Percentiles rank a stretch among this genome's conserved stretches.
These are phyloP conservation scores for Protaetia brevitarsis DNA, from an alignment of 1,140 invertebrate genomes.

Conservation along the genomic window DNA sequence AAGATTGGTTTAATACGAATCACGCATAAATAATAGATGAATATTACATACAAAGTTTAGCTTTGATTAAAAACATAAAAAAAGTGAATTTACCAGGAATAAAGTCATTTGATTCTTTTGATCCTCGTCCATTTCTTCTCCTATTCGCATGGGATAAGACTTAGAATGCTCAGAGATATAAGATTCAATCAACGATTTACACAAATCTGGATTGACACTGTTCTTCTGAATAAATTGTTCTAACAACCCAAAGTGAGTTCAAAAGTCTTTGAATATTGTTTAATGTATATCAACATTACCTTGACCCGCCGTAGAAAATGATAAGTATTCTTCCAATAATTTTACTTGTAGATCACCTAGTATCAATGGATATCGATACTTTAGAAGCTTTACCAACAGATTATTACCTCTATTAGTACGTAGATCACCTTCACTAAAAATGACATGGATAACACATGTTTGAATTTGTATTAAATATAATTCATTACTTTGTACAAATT, in stretches of 20 bases:
- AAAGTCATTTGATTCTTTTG: constrained; percentile 58
- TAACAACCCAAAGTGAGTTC: constrained; percentile 30
- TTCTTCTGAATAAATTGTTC: constrained; percentile 38
- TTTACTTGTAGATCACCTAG: constrained; percentile 55
- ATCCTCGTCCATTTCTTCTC: constrained; percentile 52
- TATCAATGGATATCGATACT: constrained; percentile 72
- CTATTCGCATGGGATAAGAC: constrained; percentile 62
- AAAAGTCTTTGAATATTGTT: not conserved
- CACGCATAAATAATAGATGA: constrained; percentile 49
- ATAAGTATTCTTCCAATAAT: constrained; percentile 59
- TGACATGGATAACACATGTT: not conserved
- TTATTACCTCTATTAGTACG: constrained; percentile 83
- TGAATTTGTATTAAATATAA: constrained; percentile 21
- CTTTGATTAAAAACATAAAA: not conserved
- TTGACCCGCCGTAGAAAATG: constrained; percentile 32
- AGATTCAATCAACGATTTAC: constrained; percentile 54
- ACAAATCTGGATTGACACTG: constrained; percentile 52
- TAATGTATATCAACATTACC: constrained; percentile 29
- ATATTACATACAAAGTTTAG: not conserved
- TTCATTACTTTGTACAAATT: constrained; percentile 64
- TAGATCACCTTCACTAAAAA: constrained; percentile 60
- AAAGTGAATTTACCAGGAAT: constrained; percentile 57
- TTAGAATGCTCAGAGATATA: constrained; percentile 57
- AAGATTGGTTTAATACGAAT: no score
- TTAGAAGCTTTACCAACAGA: constrained; percentile 72